Evolutionary conservation across 2,797 vertebrate genomes (phyloP), one percentile per base, ranked within the genome.

Genomic region (Macrochelys suwanniensis): DNA sequence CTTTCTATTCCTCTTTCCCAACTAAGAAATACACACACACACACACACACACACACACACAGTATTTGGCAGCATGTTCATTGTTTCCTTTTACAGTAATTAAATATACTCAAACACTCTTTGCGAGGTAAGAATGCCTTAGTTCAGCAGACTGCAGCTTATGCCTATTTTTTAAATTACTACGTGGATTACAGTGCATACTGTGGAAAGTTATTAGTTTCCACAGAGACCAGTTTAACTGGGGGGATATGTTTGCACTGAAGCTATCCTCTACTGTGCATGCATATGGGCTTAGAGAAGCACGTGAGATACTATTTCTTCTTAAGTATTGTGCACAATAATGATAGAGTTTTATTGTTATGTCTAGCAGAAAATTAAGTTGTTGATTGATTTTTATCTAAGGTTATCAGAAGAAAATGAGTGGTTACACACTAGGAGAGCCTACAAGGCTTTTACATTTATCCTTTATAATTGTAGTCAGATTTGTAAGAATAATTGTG

Each of bases 191-290:
- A 95, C 93, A 92, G 88, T 96, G 95, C 92, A 57, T 93, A 89
- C 91, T 94, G 92, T 95, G 92, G 94, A 97, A 96, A 96, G 92
- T 96, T 97, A 97, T 95, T 97, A 96, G 93, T 97, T 97, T 97
- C 96, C 95, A 95, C 83, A 93, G 96, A 96, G 96, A 96, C 95
- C 85, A 6, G 3, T 97, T 95, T 97, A 97, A 97, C 82, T 97
- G 74, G 88, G 68, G 77, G 85, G 77, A 59, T 93, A 85, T 94
- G 92, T 94, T 96, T 94, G 94, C 92, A 90, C 92, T 0, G 25
- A 92, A 95, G 97, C 95, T 94, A 82, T 85, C 88, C 82, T 89
- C 84, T 93, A 76, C 92, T 94, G 93, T 94, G 47, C 84, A 50
- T 93, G 37, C 12, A 0, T 78, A 76, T 37, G 74, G 88, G 83